Conservation (phyloP, 2,888 invertebrate genomes). For the Fragum sueziense region DNA sequence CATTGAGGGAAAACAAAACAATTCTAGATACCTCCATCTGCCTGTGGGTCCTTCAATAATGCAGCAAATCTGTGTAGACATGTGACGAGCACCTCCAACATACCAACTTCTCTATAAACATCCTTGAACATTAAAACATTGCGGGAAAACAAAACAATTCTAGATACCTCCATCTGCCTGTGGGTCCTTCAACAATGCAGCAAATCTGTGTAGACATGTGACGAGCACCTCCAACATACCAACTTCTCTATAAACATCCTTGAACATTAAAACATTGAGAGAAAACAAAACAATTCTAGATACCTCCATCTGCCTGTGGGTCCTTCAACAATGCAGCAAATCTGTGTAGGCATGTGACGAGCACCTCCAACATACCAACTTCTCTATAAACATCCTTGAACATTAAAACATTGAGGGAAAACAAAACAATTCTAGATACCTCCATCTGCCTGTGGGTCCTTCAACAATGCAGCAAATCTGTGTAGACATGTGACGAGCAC, state of each 20-base stretch:
- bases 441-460: conserved; percentile 84
- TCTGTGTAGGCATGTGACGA: conserved; percentile 94
- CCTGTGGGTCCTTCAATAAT: conserved; percentile 87
- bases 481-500: conserved; percentile 94
- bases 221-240: conserved; percentile 96
- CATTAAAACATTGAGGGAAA: no score
- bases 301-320: conserved; percentile 81
- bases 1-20: no score
- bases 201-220: conserved; percentile 93
- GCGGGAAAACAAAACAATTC: no score
- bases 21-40: conserved; percentile 81
- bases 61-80: conserved; percentile 94
- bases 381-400: conserved; percentile 99
- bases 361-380: conserved; percentile 95
- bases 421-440: no score
- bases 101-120: conserved; percentile 98
- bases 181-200: conserved; percentile 89
- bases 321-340: conserved; percentile 93
- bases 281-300: no score
- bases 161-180: conserved; percentile 81
- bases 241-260: conserved; percentile 98
- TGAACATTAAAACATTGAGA: no score
- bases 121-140: conserved; percentile 99
- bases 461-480: conserved; percentile 91
- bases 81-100: conserved; percentile 94